Evolutionary conservation across 37 sponge, comb jelly and placozoan genomes (phyloP), one percentile per base, ranked within the genome.

Genomic region (Spongilla lacustris): DNA sequence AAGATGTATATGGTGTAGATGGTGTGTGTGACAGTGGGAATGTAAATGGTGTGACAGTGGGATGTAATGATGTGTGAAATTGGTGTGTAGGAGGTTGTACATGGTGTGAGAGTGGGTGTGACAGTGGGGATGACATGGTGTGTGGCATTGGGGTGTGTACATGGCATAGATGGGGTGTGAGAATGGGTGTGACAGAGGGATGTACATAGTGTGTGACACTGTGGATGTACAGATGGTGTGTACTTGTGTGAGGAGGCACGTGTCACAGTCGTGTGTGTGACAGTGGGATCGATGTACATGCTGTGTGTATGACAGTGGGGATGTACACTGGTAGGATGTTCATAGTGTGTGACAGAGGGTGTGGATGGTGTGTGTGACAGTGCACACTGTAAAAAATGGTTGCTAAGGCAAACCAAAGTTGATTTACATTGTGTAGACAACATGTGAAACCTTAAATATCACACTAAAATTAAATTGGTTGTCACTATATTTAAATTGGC

Each of bases 21-120:
- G 58, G 58, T 58, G 58, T 58, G 41, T 41, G 41, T 41, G 41
- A 41, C 41, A 41, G 41, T 41, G 58, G 58, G 58, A 58, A 58
- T 58, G 58, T 58, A 58, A 58, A 58, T 58, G 58, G 58, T 58
- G 58, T 58, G 58, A 58, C 58, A 58, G 58, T 58, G 58, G 58
- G 58, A 58, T 58, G 58, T 58, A 58, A 58, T 58, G 58, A 58
- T 58, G 58, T 58, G 58, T 58, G 58, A 58, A 58, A 58, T 58
- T 58, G 58, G 58, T 58, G 58, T 58, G 58, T 58, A 58, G 58
- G 58, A 58, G 58, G 58, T 58, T 58, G 58, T 58, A 58, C 58
- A 58, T 58, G 58, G 58, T 58, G 58, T 58, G 58, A 41, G 41
- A 58, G 58, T 58, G 58, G 58, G 58, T 58, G 58, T 58, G 58